Conservation (phyloP, 2,797 vertebrate genomes). For the Apogon talboti region DNA sequence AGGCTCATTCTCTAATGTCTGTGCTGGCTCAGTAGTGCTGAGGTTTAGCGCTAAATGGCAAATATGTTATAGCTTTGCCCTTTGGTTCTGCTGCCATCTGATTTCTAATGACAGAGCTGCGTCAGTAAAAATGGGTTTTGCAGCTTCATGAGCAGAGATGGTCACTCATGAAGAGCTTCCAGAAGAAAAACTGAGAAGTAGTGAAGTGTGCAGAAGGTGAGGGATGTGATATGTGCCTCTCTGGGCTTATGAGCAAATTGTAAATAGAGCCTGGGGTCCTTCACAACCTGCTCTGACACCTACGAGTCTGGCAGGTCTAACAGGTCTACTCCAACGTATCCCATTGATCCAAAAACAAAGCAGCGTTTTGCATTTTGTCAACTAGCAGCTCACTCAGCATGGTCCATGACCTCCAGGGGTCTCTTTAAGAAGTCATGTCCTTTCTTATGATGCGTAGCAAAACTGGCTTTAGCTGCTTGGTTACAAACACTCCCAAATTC, state of each 20-base stretch:
- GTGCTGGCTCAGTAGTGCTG: background rate
- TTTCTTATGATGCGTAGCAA: no score
- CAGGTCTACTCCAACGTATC: background rate
- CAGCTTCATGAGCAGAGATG: background rate
- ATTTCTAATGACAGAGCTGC: background rate
- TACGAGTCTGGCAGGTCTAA: background rate
- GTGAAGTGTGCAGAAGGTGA: background rate
- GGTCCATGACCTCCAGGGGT: no score
- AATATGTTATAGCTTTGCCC: background rate
- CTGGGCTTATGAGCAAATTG: background rate
- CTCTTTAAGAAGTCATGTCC: no score
- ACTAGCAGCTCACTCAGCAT: no score
- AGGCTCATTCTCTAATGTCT: background rate
- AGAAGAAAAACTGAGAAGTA: background rate
- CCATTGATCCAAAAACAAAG: background rate
- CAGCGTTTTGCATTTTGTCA: no score
- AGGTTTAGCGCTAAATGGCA: conserved; percentile 1
- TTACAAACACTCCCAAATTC: no score
- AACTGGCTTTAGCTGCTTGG: no score
- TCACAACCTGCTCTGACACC: background rate
- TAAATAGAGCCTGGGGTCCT: background rate
- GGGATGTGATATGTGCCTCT: background rate
- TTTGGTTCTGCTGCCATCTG: background rate
- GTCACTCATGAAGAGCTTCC: background rate
- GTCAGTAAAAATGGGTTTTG: background rate